These are phyloP conservation scores for Regulus satrapa DNA, from an alignment of 2,113 vertebrate genomes.

Conservation along the genomic window DNA sequence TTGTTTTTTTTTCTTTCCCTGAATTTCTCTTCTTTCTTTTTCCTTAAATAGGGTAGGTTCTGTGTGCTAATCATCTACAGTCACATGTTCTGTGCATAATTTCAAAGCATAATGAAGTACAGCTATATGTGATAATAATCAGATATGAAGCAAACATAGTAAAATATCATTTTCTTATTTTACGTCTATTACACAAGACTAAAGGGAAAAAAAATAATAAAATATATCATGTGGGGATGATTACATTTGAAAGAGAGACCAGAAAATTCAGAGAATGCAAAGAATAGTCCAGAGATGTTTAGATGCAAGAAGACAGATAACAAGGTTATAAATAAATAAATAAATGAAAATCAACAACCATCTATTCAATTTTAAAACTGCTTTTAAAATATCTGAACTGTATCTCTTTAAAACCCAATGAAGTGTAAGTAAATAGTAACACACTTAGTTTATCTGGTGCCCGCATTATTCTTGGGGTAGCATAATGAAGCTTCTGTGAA, in stretches of 20 bases:
- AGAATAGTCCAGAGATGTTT: background rate
- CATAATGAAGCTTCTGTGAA: constrained; percentile 36
- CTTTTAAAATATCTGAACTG: background rate
- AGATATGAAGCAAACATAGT: background rate
- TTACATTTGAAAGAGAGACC: background rate
- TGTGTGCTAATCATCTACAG: background rate
- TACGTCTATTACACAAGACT: background rate
- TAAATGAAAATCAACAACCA: background rate
- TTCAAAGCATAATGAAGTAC: background rate
- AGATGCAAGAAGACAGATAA: background rate
- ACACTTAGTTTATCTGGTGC: background rate
- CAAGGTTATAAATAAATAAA: background rate
- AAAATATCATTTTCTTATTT: background rate
- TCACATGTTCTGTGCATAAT: background rate
- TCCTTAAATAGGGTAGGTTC: background rate
- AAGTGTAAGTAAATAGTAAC: background rate
- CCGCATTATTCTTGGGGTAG: background rate
- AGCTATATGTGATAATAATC: background rate
- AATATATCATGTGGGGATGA: rapidly evolving
- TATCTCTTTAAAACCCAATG: background rate
- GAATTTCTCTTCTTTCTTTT: background rate
- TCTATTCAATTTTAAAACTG: background rate
- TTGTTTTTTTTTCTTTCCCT: background rate
- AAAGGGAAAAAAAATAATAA: too few relatives aligned
- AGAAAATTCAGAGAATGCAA: background rate